phyloP scores from a whole-genome alignment of 2,113 vertebrate genomes.

The Gopherus evgoodei region DNA sequence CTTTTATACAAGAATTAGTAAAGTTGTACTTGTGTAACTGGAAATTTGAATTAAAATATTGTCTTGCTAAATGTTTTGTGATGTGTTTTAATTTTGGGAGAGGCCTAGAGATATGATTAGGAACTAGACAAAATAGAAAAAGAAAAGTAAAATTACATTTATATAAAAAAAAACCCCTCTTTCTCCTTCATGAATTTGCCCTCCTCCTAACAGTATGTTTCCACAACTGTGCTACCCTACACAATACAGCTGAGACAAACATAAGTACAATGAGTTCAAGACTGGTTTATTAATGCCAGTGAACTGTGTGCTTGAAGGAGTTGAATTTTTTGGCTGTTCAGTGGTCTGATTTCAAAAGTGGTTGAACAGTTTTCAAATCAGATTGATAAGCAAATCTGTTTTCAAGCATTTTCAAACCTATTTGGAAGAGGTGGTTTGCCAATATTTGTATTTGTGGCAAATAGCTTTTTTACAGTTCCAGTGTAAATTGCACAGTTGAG shows the following conservation, averaged over 20 bases:
- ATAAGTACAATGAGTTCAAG: neutral
- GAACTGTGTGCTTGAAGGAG: neutral
- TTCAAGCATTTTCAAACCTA: neutral
- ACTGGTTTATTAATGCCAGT: neutral
- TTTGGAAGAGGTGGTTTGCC: neutral
- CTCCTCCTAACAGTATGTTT: neutral
- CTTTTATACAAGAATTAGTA: neutral
- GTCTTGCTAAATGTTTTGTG: neutral
- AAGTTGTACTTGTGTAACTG: neutral
- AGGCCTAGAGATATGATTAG: neutral
- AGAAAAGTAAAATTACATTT: neutral
- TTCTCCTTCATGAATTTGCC: neutral
- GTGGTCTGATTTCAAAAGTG: no score
- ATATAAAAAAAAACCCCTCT: neutral
- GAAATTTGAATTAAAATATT: neutral
- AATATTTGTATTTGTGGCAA: neutral
- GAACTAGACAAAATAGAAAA: neutral
- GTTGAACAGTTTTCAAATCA: neutral
- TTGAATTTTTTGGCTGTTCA: neutral
- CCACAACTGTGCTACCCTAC: neutral
- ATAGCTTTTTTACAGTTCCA: neutral
- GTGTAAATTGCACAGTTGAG: neutral
- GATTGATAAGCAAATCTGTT: neutral
- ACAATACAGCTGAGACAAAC: neutral
- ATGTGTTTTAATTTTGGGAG: conserved; percentile 21